These are phyloP conservation scores for Syngnathus rostellatus DNA, from an alignment of 2,797 vertebrate genomes.

Conservation along the genomic window DNA sequence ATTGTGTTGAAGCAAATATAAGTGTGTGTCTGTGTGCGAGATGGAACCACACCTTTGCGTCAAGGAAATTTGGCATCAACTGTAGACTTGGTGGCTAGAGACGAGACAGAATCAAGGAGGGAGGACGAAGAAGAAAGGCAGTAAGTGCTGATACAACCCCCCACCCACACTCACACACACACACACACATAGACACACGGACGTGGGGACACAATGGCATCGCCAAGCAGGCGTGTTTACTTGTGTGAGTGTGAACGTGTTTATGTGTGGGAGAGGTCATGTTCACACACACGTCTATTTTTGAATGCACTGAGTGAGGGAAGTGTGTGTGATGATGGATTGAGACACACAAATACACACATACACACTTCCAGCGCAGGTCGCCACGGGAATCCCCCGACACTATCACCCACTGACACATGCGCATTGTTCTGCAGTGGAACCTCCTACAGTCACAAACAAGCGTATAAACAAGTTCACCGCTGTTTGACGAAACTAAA, in stretches of 20 bases:
- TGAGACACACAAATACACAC: conserved; percentile 37
- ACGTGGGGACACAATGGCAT: conserved; percentile 58
- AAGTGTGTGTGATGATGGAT: conserved; percentile 72
- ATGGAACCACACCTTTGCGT: conserved; percentile 73
- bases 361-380: conserved; percentile 28
- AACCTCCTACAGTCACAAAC: background rate
- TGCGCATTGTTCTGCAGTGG: conserved; percentile 8
- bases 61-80: conserved; percentile 73
- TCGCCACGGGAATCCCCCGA: conserved; percentile 42
- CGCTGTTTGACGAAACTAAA: background rate
- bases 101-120: conserved; percentile 28
- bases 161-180: conserved; percentile 2
- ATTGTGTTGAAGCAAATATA: background rate
- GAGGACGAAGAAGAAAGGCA: conserved; percentile 28
- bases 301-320: conserved; percentile 60
- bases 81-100: conserved; percentile 71
- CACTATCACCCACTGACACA: conserved; percentile 22
- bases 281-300: conserved; percentile 73
- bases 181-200: conserved; percentile 26
- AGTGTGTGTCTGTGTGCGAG: conserved; percentile 25
- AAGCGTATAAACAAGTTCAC: background rate
- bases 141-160: conserved; percentile 23
- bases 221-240: conserved; percentile 48
- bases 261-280: conserved; percentile 69
- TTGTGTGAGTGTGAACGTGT: conserved; percentile 27